Conservation (phyloP, 2,113 vertebrate genomes). For the Oryzias woworae region DNA sequence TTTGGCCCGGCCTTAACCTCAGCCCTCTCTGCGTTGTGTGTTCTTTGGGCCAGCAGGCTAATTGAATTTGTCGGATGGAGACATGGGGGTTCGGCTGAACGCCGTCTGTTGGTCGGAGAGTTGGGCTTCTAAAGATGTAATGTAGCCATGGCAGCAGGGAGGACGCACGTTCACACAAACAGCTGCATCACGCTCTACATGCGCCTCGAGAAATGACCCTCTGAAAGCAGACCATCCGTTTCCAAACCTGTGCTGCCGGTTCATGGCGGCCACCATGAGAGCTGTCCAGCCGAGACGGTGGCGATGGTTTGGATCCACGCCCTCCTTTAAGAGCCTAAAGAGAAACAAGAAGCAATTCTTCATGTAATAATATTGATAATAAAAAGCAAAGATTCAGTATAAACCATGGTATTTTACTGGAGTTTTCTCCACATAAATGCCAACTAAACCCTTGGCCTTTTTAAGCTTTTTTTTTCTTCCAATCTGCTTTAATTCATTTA, state of each 20-base stretch:
- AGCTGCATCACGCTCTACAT: slow-evolving; percentile 21
- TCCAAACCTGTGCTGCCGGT: slow-evolving; percentile 85
- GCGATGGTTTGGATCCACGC: slow-evolving; percentile 83
- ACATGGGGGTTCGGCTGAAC: slow-evolving; percentile 58
- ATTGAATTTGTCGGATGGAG: slow-evolving; percentile 76
- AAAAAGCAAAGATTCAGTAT: not conserved
- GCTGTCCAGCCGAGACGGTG: slow-evolving; percentile 92
- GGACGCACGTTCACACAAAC: slow-evolving; percentile 43
- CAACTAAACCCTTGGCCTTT: no score
- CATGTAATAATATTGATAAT: not conserved
- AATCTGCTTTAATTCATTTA: no score
- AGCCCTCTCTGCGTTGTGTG: slow-evolving; percentile 69
- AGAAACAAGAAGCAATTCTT: slow-evolving; percentile 19
- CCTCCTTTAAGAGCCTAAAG: slow-evolving; percentile 83
- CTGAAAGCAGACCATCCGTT: no score
- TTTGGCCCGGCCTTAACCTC: slow-evolving; percentile 79
- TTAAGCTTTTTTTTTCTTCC: no score
- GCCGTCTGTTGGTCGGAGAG: slow-evolving; percentile 73
- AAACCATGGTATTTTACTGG: no score
- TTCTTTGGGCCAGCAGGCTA: slow-evolving; percentile 75
- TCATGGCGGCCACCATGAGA: slow-evolving; percentile 94
- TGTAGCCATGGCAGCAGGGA: slow-evolving; percentile 41
- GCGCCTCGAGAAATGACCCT: no score
- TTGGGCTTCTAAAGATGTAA: slow-evolving; percentile 64
- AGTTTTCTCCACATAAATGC: no score